phyloP scores from a whole-genome alignment of 2,113 vertebrate species.

The Sterna hirundo region DNA sequence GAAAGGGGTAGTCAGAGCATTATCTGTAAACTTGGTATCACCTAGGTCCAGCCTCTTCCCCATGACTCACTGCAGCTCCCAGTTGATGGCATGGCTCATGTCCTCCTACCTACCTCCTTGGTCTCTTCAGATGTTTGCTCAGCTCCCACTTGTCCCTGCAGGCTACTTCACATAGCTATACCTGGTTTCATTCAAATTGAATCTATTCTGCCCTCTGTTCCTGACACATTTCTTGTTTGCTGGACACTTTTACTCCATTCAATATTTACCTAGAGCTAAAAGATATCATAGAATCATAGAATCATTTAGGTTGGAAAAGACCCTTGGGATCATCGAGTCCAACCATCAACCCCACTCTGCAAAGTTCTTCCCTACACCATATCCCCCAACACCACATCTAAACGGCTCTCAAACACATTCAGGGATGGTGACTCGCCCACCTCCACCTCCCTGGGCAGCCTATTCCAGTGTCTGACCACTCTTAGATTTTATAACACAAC shows the following conservation, averaged over 20 bases:
- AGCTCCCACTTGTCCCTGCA: conserved; percentile 24
- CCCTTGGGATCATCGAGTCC: too few species aligned
- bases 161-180: neutral
- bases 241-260: neutral
- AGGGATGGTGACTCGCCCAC: too few species aligned
- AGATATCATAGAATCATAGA: neutral
- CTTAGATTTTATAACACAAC: neutral
- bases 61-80: conserved; percentile 47
- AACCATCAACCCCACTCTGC: too few species aligned
- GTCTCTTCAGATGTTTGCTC: conserved; percentile 45
- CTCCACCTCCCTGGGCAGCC: too few species aligned
- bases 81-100: conserved; percentile 45
- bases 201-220: neutral
- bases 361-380: too few species aligned
- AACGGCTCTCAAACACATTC: too few species aligned
- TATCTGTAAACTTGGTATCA: conserved; percentile 24
- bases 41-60: conserved; percentile 40
- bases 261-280: neutral
- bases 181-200: neutral
- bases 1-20: conserved; percentile 1
- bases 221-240: neutral
- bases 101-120: conserved; percentile 47
- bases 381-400: too few species aligned
- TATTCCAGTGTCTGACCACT: too few species aligned
- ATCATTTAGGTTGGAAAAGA: too few species aligned